Evolutionary conservation across 1,140 invertebrate genomes (phyloP), one percentile per base, ranked within the genome.

Genomic region (Macrosteles quadrilineatus): DNA sequence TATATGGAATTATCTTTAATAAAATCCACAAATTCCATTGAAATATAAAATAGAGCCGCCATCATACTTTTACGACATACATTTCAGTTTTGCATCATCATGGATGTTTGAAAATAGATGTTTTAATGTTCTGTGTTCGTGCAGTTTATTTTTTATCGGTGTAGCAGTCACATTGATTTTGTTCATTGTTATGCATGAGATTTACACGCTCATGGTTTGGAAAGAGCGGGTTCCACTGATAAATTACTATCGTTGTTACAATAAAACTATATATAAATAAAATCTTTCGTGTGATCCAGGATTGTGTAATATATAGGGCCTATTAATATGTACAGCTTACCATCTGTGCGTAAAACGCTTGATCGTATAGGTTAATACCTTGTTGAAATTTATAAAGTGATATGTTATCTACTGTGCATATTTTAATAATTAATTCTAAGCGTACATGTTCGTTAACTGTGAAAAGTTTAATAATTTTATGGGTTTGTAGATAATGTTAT

Each of bases 291-390:
- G 47, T 50, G 21, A 19, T 50, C n/a, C 21, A n/a, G 47, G 3
- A 50, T 4, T 50, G n/a, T 50, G 47, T 50, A 50, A 11, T 50
- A 50, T 50, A 50, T 50, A 50, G 47, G 47, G 47, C 47, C 47
- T 50, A 50, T 4, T 50, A 9, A 50, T 19, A 4, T 50, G 47
- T 50, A 50, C 47, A 50, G 47, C 47, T 3, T 9, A 6, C 4
- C n/a, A 9, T n/a, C 47, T 50, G n/a, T 9, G 47, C 21, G 21
- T 21, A 21, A 21, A 50, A 50, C 47, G 47, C 47, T 50, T 50
- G 47, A 9, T 50, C n/a, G 21, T 50, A 50, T 50, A 50, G 47
- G 47, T 50, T 50, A 50, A 50, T 19, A 21, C n/a, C 47, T 50
- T 50, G 47, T 50, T 50, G n/a, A 50, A 6, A 50, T 50, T 50